These are phyloP conservation scores for Eudasyphora cyanicolor DNA, from an alignment of 2,888 invertebrate species.

Conservation along the genomic window DNA sequence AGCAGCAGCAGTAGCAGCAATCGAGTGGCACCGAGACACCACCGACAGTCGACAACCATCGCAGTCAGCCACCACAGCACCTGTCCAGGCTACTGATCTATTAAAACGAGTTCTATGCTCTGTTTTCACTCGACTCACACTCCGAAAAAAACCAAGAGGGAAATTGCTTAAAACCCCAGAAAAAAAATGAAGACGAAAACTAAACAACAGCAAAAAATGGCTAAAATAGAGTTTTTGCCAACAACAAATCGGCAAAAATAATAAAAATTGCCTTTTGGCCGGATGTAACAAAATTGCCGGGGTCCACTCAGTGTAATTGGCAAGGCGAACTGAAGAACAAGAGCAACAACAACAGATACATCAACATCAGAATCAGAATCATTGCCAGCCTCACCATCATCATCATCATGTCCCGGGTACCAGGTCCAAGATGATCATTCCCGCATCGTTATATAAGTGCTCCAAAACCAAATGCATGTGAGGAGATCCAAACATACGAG, in stretches of 20 bases:
- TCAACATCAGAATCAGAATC: constrained; percentile 6
- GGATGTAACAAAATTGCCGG: constrained; percentile 78
- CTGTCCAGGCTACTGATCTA: constrained; percentile 62
- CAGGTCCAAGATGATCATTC: constrained; percentile 6
- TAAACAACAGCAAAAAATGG: constrained; percentile 29
- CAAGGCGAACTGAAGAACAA: constrained; percentile 65
- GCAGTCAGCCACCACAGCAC: constrained; percentile 46
- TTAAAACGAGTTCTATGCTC: constrained; percentile 61
- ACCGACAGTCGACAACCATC: constrained; percentile 27
- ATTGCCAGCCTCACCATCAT: constrained; percentile 7
- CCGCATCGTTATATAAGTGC: no score
- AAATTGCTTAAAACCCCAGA: constrained; percentile 53
- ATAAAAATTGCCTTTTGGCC: constrained; percentile 71
- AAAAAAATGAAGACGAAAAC: constrained; percentile 5
- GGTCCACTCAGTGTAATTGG: constrained; percentile 77
- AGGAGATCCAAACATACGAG: background rate
- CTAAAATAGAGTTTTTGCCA: constrained; percentile 42
- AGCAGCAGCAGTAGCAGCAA: background rate
- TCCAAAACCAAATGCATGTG: constrained; percentile 13
- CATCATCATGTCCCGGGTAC: background rate
- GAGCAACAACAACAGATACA: constrained; percentile 21
- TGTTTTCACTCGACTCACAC: constrained; percentile 36
- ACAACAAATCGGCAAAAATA: constrained; percentile 62
- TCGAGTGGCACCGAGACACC: constrained; percentile 34
- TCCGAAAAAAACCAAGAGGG: constrained; percentile 43